phyloP scores from a whole-genome alignment of 2,797 vertebrate species.

The Ceryle rudis region DNA sequence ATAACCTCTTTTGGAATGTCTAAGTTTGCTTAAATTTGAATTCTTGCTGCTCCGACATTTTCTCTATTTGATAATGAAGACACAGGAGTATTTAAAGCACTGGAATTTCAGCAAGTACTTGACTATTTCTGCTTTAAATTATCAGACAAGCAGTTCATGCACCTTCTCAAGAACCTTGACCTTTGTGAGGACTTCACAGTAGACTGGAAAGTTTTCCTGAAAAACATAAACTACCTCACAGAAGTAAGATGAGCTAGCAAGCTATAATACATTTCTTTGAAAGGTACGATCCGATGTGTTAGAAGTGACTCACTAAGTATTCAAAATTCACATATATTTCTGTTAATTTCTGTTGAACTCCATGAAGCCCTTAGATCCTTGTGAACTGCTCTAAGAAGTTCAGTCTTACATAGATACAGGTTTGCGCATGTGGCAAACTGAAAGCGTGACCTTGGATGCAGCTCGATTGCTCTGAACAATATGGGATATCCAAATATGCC shows the following conservation, averaged over 20 bases:
- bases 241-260: slow-evolving; percentile 50
- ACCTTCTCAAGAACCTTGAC: slow-evolving; percentile 72
- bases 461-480: rapidly evolving
- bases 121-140: slow-evolving; percentile 76
- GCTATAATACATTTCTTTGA: neutral
- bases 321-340: neutral
- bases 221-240: slow-evolving; percentile 45
- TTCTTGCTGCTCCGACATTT: slow-evolving; percentile 67
- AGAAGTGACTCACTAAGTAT: neutral
- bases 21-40: neutral
- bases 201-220: slow-evolving; percentile 76
- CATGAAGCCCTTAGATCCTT: neutral
- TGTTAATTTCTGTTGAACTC: neutral
- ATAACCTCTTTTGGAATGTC: neutral
- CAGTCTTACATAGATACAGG: neutral
- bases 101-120: slow-evolving; percentile 74
- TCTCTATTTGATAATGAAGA: slow-evolving; percentile 67
- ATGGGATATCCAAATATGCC: neutral
- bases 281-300: neutral
- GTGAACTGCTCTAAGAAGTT: neutral
- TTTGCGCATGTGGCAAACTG: neutral
- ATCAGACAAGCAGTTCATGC: slow-evolving; percentile 72
- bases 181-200: slow-evolving; percentile 53
- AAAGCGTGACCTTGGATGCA: neutral
- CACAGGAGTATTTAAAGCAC: slow-evolving; percentile 57